These are phyloP conservation scores for Corydoras maculifer DNA, from an alignment of 2,113 vertebrate genomes.

Conservation along the genomic window DNA sequence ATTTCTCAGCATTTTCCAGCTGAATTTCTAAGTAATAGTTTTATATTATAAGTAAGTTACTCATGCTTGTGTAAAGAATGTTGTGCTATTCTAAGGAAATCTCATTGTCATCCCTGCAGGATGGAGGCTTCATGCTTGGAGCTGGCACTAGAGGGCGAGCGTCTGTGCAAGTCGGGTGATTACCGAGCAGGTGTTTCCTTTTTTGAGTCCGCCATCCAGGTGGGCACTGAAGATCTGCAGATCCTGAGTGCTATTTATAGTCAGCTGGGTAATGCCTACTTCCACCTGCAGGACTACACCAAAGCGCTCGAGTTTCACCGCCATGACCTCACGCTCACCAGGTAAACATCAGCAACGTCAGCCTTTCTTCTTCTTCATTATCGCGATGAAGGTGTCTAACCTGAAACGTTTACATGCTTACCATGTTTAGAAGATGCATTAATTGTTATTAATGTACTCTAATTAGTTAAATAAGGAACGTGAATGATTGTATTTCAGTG, in stretches of 20 bases:
- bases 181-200: conserved; percentile 85
- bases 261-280: conserved; percentile 95
- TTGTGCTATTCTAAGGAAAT: too few relatives aligned
- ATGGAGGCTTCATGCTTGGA: conserved; percentile 97
- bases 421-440: too few relatives aligned
- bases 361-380: too few relatives aligned
- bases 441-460: too few relatives aligned
- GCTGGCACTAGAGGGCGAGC: conserved; percentile 90
- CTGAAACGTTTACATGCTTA: too few relatives aligned
- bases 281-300: conserved; percentile 87
- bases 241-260: conserved; percentile 97
- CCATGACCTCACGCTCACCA: conserved; percentile 91
- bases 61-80: too few relatives aligned
- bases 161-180: conserved; percentile 85
- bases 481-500: too few relatives aligned
- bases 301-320: conserved; percentile 94
- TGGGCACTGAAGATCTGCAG: conserved; percentile 93
- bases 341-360: conserved; percentile 47
- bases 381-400: too few relatives aligned
- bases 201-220: conserved; percentile 93
- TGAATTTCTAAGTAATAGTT: too few relatives aligned
- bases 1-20: too few relatives aligned
- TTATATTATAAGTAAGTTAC: too few relatives aligned
- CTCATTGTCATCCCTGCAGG: conserved; percentile 55
- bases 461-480: too few relatives aligned